Evolutionary conservation across 2,888 invertebrate species (phyloP), one percentile per base, ranked within the genome.

Genomic region (Lasioglossum oenotherae): DNA sequence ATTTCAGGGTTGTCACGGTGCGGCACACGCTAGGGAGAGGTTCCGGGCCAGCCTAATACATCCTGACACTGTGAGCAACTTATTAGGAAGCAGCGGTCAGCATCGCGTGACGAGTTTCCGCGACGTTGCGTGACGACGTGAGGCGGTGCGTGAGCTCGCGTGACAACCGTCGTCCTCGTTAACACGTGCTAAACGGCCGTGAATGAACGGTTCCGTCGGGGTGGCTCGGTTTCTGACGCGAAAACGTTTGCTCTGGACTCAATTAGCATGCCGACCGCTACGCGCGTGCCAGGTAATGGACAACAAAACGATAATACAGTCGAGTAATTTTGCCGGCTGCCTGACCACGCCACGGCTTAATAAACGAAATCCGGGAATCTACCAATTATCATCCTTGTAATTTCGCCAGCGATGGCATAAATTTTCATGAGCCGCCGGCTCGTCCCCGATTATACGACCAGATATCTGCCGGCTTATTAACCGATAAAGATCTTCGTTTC

Each of bases 291-390:
- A 27, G 71, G 38, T 74, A 77, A 88, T 78, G 80, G 49, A 86
- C 81, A 81, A 74, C 84, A 41, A 85, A 88, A 88, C 84, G 88
- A 82, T 87, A 88, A 88, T 81, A 79, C 81, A 87, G 82, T 67
- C 79, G 82, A 79, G 64, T 82, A 57, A 85, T 82, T 82, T 85
- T 64, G 12, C 31, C 69, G 49, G 74, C 27, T 35, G 78, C 53
- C 77, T 41, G 78, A 57, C 80, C 67, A 14, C n/a, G 27, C n/a
- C 71, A 81, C 46, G 81, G 83, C 87, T 88, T 88, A 81, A 87
- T 87, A 88, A 88, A 88, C 88, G 82, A 87, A 80, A 78, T 76
- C 49, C 75, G 53, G 57, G 78, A 53, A 74, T 41, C 72, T 44
- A 10, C 75, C 71, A 78, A 84, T 84, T 75, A 78, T 78, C 79